These are phyloP conservation scores for Hassar affinis DNA, from an alignment of 2,113 vertebrate genomes.

Conservation along the genomic window DNA sequence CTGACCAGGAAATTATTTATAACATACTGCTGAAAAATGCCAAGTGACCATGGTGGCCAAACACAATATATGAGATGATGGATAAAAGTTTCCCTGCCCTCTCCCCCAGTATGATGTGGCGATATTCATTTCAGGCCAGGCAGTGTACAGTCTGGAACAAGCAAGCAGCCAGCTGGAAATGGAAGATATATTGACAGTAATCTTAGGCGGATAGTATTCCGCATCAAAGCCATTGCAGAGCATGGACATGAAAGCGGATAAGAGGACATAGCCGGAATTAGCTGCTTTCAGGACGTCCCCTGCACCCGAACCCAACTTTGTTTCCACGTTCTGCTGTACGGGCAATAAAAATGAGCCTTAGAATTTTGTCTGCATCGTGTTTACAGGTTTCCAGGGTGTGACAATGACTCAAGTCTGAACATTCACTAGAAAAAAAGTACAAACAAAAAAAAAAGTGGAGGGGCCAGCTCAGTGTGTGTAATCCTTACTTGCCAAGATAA, in stretches of 20 bases:
- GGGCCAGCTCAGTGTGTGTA: conserved; percentile 61
- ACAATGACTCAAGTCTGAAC: not conserved
- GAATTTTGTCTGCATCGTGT: not conserved
- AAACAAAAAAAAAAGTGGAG: conserved; percentile 66
- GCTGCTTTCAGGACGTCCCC: conserved; percentile 5
- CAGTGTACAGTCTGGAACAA: conserved; percentile 9
- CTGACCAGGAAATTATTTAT: conserved; percentile 72
- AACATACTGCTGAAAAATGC: conserved; percentile 73
- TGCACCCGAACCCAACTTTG: not conserved
- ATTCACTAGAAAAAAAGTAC: not conserved
- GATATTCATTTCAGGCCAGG: conserved; percentile 18
- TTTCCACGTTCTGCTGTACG: not conserved
- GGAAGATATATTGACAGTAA: conserved; percentile 55
- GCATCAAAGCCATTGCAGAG: conserved; percentile 33
- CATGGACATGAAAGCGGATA: conserved; percentile 33
- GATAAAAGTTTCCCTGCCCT: conserved; percentile 22
- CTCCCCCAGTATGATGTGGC: conserved; percentile 14
- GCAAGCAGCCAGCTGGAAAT: conserved; percentile 23
- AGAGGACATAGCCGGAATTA: conserved; percentile 8
- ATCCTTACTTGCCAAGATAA: conserved; percentile 75
- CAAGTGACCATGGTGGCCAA: conserved; percentile 68
- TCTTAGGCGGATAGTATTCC: conserved; percentile 50
- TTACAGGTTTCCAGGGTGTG: not conserved
- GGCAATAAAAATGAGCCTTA: conserved; percentile 2
- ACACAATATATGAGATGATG: conserved; percentile 61